Percentiles rank a stretch among this genome's conserved stretches.
Conservation (phyloP, 2,888 invertebrate genomes). For the Cyrtodaria siliqua region DNA sequence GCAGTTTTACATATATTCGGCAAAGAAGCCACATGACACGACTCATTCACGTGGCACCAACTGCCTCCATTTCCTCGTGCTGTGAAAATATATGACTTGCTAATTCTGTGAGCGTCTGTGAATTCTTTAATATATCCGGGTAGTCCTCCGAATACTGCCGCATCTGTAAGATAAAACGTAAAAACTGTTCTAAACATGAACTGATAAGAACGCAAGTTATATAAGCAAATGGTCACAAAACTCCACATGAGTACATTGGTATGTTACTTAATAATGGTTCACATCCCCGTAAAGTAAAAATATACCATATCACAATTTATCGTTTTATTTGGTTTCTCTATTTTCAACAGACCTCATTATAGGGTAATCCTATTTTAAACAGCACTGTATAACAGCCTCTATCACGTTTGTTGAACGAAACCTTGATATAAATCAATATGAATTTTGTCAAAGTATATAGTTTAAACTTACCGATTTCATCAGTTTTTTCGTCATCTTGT, state of each 20-base stretch:
- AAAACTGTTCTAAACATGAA: neutral
- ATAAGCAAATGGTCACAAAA: no score
- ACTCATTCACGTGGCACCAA: no score
- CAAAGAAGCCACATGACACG: no score
- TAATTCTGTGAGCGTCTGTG: conserved; percentile 16
- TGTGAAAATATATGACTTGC: neutral
- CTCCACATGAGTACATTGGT: no score
- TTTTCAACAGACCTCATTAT: no score
- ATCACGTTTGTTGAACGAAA: no score
- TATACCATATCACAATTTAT: neutral
- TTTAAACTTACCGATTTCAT: conserved; percentile 37
- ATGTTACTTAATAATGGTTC: neutral
- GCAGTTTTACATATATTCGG: no score
- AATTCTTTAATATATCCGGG: conserved; percentile 6
- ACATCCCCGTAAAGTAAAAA: neutral
- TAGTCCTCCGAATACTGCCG: conserved; percentile 6
- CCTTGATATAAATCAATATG: no score
- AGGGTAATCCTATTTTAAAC: no score
- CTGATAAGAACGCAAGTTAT: neutral
- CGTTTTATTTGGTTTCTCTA: no score
- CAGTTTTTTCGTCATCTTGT: conserved; percentile 45
- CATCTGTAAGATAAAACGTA: conserved; percentile 27
- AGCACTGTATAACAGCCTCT: no score
- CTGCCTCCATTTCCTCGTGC: neutral
- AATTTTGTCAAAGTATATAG: no score